Evolutionary conservation across 2,888 invertebrate species (phyloP), one percentile per base, ranked within the genome.

Genomic region (Drosophila rellima): DNA sequence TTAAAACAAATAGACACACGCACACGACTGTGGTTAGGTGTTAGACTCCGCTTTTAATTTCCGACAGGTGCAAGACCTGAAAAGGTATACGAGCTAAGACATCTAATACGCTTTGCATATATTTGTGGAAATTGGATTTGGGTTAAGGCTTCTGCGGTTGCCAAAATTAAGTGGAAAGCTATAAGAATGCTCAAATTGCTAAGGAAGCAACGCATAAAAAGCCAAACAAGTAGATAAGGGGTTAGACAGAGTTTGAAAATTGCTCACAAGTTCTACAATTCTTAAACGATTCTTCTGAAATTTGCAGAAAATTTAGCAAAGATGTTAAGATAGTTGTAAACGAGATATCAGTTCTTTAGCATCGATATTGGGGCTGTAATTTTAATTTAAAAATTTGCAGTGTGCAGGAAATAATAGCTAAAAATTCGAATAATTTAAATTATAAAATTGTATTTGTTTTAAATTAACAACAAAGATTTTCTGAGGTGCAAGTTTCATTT

Each of bases 1-100:
- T 88, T 85, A 85, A 88, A 80, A 80, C 86, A 85, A 84, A 80
- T 69, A 88, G 70, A 68, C 62, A 56, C 61, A 74, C 44, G 48
- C 37, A 33, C 13, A 15, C 17, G 18, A 15, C 42, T 18, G 39
- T 40, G 37, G 7, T n/a, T 2, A 20, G 20, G 20, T 54, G 54
- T 54, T 40, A 40, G 52, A 61, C 45, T 29, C 26, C 59, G 79
- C 71, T 61, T 81, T 78, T 57, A 70, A 78, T 84, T 84, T 73
- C 57, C 62, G 42, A 37, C 72, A 73, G 73, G 75, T 73, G 75
- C 48, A 31, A 68, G 31, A 45, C 18, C 40, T 23, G 3, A 35
- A 56, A 51, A 42, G 44, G n/a, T 37, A 15, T n/a, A 37, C 8
- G 45, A 23, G 18, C 37, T 20, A 17, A 18, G 52, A 62, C 64